Base-by-base conservation (phyloP, 2,797 vertebrate genomes). In the Enteromius viviparus region DNA sequence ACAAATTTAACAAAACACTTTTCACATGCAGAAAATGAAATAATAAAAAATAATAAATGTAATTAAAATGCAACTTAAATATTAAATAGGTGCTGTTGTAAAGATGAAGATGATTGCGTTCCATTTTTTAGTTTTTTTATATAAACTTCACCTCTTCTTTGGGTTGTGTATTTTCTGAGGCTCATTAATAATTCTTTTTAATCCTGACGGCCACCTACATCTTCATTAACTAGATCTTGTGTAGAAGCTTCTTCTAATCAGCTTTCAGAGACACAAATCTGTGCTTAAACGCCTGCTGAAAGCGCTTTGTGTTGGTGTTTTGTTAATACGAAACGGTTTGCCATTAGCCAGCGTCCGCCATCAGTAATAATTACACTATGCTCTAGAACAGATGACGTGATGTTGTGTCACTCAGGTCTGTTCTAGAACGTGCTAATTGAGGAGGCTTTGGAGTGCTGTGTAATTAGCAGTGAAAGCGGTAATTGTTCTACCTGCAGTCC, bases 131-230 rank as follows among this genome's bases (percentile, higher is more conserved):
- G 40, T 14, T 78, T 53, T 45, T 34, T 11, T 45, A 8, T 45
- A 17, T 65, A 40, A 66, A 37, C 81, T 21, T 68, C 17, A 5
- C 12, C 19, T 68, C 74, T 60, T 62, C 26, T 29, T 14, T 6
- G 0, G 2, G 58, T 62, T 62, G 26, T 29, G 26, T 51, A 58
- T 78, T 84, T 76, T 26, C 53, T 34, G 32, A 71, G 53, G 69
- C 77, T 78, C 76, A 62, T 75, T 47, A 72, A 78, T 55, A 40
- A 83, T 60, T 71, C 19, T 34, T 9, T 74, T 74, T 87, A 87
- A 86, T 86, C 84, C 85, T 74, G 76, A 84, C 82, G 82, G 76
- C 76, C 76, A n/a, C 81, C 85, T 80, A 74, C 80, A 78, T 80
- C 84, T 88, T 74, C 80, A 82, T 77, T 62, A 82, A 80, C 64